phyloP scores from a whole-genome alignment of 2,888 invertebrate species.

The Euphydryas editha region DNA sequence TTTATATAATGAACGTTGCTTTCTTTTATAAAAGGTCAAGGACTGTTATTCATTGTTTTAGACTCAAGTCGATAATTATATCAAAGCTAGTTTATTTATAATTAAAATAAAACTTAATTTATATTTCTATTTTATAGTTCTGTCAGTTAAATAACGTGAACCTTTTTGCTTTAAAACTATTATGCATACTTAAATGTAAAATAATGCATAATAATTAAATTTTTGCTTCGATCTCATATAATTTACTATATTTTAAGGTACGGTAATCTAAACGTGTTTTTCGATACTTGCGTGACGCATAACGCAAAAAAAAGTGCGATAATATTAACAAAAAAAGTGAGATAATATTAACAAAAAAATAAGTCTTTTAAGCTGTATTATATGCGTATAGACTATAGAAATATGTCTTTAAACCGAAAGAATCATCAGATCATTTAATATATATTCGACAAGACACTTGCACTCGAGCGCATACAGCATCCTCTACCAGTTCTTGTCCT shows the following conservation, averaged over 20 bases:
- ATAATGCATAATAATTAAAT: too few species aligned
- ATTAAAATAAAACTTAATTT: not conserved
- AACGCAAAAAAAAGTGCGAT: too few species aligned
- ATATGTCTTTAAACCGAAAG: not conserved
- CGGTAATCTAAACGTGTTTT: too few species aligned
- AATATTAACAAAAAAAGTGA: too few species aligned
- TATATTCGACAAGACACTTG: constrained; percentile 19
- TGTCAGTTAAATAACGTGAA: not conserved
- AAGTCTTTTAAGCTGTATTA: too few species aligned
- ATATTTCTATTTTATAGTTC: not conserved
- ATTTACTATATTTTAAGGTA: too few species aligned
- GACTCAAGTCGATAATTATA: constrained; percentile 6
- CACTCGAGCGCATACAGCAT: constrained; percentile 9
- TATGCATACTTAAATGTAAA: too few species aligned
- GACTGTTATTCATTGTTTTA: constrained; percentile 14
- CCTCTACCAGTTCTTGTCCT: constrained; percentile 20
- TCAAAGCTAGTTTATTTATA: constrained; percentile 6
- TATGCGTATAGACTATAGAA: too few species aligned
- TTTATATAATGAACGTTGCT: constrained; percentile 26
- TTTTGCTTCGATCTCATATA: too few species aligned
- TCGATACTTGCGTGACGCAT: too few species aligned
- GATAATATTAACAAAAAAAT: too few species aligned
- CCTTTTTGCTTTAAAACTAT: too few species aligned
- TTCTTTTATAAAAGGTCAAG: constrained; percentile 23
- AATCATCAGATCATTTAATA: constrained; percentile 10